Percentiles rank a stretch among this genome's conserved stretches.
These are phyloP conservation scores for Acestrorhynchus altus DNA, from an alignment of 2,797 vertebrate species.

Conservation along the genomic window DNA sequence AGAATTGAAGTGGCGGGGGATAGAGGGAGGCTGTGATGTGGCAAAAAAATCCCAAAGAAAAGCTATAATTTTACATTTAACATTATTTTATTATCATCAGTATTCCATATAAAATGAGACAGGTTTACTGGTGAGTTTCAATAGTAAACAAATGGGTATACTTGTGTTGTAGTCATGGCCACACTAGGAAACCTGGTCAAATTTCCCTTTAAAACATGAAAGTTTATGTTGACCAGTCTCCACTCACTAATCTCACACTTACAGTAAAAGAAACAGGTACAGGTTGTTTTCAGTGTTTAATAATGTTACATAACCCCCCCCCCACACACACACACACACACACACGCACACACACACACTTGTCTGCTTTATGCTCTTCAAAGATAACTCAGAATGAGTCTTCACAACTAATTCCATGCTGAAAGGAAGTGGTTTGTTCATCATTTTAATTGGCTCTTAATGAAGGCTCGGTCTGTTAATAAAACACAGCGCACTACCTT, in stretches of 20 bases:
- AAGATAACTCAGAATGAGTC: constrained; percentile 31
- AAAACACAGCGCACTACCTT: constrained; percentile 69
- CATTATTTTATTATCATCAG: too few relatives aligned
- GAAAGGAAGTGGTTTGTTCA: constrained; percentile 58
- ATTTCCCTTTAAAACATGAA: neutral
- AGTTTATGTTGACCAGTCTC: neutral
- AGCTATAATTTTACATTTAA: too few relatives aligned
- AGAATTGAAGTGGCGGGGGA: too few relatives aligned
- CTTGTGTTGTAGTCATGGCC: too few relatives aligned
- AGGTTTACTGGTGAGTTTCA: too few relatives aligned
- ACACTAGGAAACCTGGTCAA: too few relatives aligned
- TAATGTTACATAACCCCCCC: neutral
- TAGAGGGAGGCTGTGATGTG: too few relatives aligned
- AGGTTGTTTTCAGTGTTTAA: constrained; percentile 4
- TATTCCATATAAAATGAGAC: too few relatives aligned
- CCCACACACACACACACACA: too few relatives aligned
- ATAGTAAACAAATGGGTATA: too few relatives aligned
- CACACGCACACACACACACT: neutral
- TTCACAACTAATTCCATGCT: constrained; percentile 11
- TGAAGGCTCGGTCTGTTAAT: constrained; percentile 73
- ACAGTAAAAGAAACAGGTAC: neutral
- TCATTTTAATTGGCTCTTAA: constrained; percentile 74
- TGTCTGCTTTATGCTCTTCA: constrained; percentile 8
- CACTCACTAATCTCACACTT: neutral
- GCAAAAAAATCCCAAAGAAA: too few relatives aligned